Evolutionary conservation across 2,113 vertebrate species (phyloP).

Genomic region (Lophius piscatorius): DNA sequence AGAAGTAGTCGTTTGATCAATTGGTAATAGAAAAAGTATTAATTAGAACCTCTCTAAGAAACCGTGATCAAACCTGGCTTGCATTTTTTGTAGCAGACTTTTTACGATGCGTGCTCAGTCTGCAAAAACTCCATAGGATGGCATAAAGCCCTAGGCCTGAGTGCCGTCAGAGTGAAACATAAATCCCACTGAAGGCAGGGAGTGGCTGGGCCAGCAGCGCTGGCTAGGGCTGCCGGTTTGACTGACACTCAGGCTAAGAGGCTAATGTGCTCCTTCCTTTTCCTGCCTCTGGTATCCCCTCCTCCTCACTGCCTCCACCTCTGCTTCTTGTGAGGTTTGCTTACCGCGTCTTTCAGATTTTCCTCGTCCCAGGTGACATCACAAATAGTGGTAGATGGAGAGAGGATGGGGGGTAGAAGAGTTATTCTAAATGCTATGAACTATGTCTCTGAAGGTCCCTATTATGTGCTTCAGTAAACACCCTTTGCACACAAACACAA

Average conservation of each 20-base stretch:
- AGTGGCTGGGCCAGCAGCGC: slow-evolving; percentile 35
- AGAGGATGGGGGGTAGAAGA: slow-evolving; percentile 26
- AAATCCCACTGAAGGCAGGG: slow-evolving; percentile 42
- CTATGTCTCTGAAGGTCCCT: slow-evolving; percentile 59
- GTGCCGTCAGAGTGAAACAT: slow-evolving; percentile 31
- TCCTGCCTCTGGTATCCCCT: slow-evolving; percentile 36
- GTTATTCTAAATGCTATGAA: slow-evolving; percentile 56
- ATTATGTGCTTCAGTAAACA: slow-evolving; percentile 59
- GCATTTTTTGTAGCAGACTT: slow-evolving; percentile 5
- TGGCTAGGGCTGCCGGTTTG: slow-evolving; percentile 34
- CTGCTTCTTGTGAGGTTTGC: slow-evolving; percentile 24
- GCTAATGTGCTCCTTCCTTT: slow-evolving; percentile 58
- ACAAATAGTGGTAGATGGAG: slow-evolving; percentile 25
- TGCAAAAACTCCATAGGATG: slow-evolving; percentile 18
- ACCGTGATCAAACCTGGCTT: background rate
- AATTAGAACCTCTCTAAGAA: background rate
- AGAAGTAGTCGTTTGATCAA: no score
- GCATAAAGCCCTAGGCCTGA: slow-evolving; percentile 23
- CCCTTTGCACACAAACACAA: slow-evolving; percentile 42
- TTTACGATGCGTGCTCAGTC: slow-evolving; percentile 7
- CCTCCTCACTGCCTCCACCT: slow-evolving; percentile 17
- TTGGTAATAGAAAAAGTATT: no score
- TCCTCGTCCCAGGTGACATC: slow-evolving; percentile 27
- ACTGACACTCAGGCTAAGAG: slow-evolving; percentile 57
- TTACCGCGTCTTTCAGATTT: slow-evolving; percentile 16